These are phyloP conservation scores for Crioceris asparagi DNA, from an alignment of 2,888 invertebrate species.

Conservation along the genomic window DNA sequence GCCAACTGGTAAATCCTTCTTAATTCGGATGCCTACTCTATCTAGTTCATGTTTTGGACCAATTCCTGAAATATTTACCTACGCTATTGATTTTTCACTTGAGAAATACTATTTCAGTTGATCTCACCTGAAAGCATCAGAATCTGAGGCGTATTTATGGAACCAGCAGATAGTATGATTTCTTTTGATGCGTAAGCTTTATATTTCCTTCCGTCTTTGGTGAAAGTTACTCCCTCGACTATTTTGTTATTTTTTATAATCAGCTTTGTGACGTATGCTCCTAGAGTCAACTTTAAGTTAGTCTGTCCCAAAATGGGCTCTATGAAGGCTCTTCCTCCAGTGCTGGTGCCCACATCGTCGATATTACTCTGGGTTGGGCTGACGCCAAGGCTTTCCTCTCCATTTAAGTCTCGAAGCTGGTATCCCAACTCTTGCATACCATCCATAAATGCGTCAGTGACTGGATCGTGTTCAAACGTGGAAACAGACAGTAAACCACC, in stretches of 20 bases:
- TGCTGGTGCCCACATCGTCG: conserved; percentile 63
- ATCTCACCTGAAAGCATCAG: conserved; percentile 72
- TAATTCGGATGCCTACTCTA: not conserved
- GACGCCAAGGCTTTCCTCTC: conserved; percentile 35
- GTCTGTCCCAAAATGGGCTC: conserved; percentile 41
- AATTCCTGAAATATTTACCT: too few relatives aligned
- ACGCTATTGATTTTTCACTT: too few relatives aligned
- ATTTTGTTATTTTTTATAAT: conserved; percentile 55
- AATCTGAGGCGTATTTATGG: conserved; percentile 63
- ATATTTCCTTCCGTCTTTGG: conserved; percentile 54
- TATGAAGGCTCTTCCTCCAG: conserved; percentile 26
- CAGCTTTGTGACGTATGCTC: conserved; percentile 61
- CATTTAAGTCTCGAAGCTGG: conserved; percentile 66
- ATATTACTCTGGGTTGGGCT: conserved; percentile 56
- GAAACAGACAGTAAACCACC: not conserved
- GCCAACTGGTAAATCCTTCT: conserved; percentile 4
- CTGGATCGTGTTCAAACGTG: not conserved
- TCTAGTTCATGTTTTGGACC: conserved; percentile 2
- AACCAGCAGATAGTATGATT: conserved; percentile 76
- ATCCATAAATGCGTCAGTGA: conserved; percentile 50
- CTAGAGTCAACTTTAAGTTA: conserved; percentile 66
- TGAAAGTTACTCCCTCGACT: conserved; percentile 64
- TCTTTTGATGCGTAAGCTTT: conserved; percentile 61
- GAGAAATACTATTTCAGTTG: too few relatives aligned
- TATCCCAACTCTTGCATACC: conserved; percentile 67